Conservation (phyloP, 1,140 invertebrate species). For the Agrilus planipennis region DNA sequence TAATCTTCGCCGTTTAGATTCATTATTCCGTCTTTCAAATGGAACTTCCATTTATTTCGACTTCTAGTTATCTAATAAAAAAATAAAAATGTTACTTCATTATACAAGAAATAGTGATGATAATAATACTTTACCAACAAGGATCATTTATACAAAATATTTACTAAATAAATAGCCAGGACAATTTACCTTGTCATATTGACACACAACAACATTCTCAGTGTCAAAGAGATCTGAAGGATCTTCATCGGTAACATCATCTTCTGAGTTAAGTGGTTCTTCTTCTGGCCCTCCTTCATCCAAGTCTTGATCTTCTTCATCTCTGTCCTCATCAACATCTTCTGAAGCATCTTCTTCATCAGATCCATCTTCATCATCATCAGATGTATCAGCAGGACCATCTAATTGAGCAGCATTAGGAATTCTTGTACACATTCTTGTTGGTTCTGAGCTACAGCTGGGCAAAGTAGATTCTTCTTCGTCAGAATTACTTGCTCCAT, state of each 20-base stretch:
- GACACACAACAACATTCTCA: slow-evolving; percentile 97
- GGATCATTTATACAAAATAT: background rate
- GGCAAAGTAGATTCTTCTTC: background rate
- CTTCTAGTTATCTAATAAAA: slow-evolving; percentile 79
- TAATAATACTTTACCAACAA: slow-evolving; percentile 1
- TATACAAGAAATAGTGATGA: background rate
- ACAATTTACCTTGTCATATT: slow-evolving; percentile 86
- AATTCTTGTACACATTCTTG: slow-evolving; percentile 1
- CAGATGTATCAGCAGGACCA: slow-evolving; percentile 63
- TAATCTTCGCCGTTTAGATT: slow-evolving; percentile 96
- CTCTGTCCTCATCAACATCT: slow-evolving; percentile 57
- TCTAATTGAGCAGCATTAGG: slow-evolving; percentile 32
- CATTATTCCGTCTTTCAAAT: slow-evolving; percentile 99
- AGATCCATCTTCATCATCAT: slow-evolving; percentile 50
- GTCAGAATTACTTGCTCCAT: slow-evolving; percentile 17
- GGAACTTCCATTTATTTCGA: slow-evolving; percentile 99
- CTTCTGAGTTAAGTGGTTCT: slow-evolving; percentile 90
- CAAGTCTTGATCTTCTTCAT: slow-evolving; percentile 64
- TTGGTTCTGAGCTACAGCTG: background rate
- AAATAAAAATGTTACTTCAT: slow-evolving; percentile 10
- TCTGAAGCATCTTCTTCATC: slow-evolving; percentile 56
- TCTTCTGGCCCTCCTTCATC: slow-evolving; percentile 67
- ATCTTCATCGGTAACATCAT: slow-evolving; percentile 96
- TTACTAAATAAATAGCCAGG: background rate
- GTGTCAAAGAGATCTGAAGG: slow-evolving; percentile 91